These are phyloP conservation scores for Melinaea marsaeus DNA, from an alignment of 2,888 invertebrate genomes.

Conservation along the genomic window DNA sequence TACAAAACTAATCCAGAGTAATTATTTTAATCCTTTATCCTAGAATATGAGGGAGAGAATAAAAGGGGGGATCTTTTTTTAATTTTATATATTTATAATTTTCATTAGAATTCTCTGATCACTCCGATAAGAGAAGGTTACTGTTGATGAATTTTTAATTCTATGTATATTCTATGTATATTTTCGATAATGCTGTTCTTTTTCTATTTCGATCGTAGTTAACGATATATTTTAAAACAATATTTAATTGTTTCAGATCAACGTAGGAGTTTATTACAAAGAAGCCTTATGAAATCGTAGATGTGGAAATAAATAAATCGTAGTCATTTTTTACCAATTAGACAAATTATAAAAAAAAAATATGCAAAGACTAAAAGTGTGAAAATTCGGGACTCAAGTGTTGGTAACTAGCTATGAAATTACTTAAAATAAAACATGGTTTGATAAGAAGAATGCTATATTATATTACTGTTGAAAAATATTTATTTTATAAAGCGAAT, in stretches of 20 bases:
- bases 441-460: conserved; percentile 14
- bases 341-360: conserved; percentile 60
- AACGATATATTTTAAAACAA: no score
- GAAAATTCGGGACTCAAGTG: conserved; percentile 71
- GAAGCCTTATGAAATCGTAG: conserved; percentile 76
- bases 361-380: conserved; percentile 60
- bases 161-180: no score
- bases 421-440: conserved; percentile 11
- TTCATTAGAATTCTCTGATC: no score
- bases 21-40: not conserved
- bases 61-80: no score
- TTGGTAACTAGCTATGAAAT: conserved; percentile 40
- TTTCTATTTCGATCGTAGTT: not conserved
- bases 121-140: no score
- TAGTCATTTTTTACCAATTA: conserved; percentile 73
- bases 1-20: no score
- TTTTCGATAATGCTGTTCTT: not conserved
- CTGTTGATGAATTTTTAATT: no score
- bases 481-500: conserved; percentile 12
- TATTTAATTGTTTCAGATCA: conserved; percentile 52
- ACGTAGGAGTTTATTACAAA: conserved; percentile 77
- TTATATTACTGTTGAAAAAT: conserved; percentile 21
- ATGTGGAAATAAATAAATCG: conserved; percentile 54
- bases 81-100: no score
- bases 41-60: not conserved